These are phyloP conservation scores for Acleris laterana DNA, from an alignment of 2,888 invertebrate species.

Conservation along the genomic window DNA sequence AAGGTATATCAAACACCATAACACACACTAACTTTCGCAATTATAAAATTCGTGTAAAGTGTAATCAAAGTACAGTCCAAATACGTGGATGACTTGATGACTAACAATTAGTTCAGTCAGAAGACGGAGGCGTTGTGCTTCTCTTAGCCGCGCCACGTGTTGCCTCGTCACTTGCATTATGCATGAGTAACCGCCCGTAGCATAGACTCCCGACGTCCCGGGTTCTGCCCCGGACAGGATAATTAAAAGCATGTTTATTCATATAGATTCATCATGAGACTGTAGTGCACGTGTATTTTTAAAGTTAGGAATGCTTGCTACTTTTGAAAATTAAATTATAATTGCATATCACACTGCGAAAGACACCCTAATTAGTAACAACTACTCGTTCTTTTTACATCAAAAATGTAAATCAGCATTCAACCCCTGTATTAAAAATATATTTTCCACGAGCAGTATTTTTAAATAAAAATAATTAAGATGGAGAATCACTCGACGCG, in stretches of 20 bases:
- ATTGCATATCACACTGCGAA: too few species aligned
- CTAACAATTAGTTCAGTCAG: neutral
- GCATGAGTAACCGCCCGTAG: constrained; percentile 37
- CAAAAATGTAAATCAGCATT: too few species aligned
- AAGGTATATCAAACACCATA: too few species aligned
- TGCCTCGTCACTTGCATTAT: constrained; percentile 42
- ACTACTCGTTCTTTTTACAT: too few species aligned
- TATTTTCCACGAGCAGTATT: too few species aligned
- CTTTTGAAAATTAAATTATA: too few species aligned
- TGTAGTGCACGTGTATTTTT: neutral
- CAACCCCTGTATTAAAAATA: too few species aligned
- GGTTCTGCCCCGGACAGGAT: constrained; percentile 8
- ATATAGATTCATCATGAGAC: neutral
- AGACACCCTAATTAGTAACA: too few species aligned
- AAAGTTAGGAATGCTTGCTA: neutral
- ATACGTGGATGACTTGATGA: too few species aligned
- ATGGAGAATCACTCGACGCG: constrained; percentile 2
- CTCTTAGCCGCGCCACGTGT: constrained; percentile 20
- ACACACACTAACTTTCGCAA: too few species aligned
- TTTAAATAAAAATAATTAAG: constrained; percentile 8
- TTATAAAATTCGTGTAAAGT: too few species aligned
- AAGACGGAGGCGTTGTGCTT: neutral
- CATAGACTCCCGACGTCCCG: constrained; percentile 1
- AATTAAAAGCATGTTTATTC: constrained; percentile 27
- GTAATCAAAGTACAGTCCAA: too few species aligned